Evolutionary conservation across 2,888 invertebrate species (phyloP).

Genomic region (Tinea semifulvella): DNA sequence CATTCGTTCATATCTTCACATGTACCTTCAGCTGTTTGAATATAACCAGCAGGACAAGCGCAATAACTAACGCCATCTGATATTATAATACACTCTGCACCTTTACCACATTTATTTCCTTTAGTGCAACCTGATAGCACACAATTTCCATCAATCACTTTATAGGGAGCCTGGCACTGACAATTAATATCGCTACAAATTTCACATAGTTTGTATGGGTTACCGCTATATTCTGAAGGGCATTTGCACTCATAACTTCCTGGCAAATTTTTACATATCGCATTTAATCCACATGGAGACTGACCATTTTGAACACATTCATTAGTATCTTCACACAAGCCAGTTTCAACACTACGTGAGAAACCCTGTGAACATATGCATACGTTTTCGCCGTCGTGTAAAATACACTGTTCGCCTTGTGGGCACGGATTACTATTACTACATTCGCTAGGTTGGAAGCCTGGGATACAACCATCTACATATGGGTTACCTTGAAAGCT

Average conservation of each 20-base stretch:
- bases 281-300: slow-evolving; percentile 86
- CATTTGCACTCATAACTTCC: slow-evolving; percentile 95
- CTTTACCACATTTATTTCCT: slow-evolving; percentile 82
- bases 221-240: slow-evolving; percentile 86
- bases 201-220: slow-evolving; percentile 88
- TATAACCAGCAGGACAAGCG: slow-evolving; percentile 89
- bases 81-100: slow-evolving; percentile 90
- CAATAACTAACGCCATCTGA: slow-evolving; percentile 92
- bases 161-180: slow-evolving; percentile 88
- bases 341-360: slow-evolving; percentile 75
- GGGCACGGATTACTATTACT: slow-evolving; percentile 82
- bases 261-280: slow-evolving; percentile 90
- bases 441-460: slow-evolving; percentile 73
- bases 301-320: slow-evolving; percentile 84
- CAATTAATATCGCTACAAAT: slow-evolving; percentile 85
- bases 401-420: slow-evolving; percentile 84
- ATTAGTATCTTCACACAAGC: slow-evolving; percentile 84
- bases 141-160: slow-evolving; percentile 84
- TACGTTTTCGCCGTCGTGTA: slow-evolving; percentile 81
- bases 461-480: slow-evolving; percentile 76
- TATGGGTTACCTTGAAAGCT: slow-evolving; percentile 85
- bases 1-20: slow-evolving; percentile 90
- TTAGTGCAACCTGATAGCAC: slow-evolving; percentile 85
- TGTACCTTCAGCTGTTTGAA: slow-evolving; percentile 79
- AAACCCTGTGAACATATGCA: slow-evolving; percentile 92